These are phyloP conservation scores for Catharus bicknelli DNA, from an alignment of 2,113 vertebrate species.

Conservation along the genomic window DNA sequence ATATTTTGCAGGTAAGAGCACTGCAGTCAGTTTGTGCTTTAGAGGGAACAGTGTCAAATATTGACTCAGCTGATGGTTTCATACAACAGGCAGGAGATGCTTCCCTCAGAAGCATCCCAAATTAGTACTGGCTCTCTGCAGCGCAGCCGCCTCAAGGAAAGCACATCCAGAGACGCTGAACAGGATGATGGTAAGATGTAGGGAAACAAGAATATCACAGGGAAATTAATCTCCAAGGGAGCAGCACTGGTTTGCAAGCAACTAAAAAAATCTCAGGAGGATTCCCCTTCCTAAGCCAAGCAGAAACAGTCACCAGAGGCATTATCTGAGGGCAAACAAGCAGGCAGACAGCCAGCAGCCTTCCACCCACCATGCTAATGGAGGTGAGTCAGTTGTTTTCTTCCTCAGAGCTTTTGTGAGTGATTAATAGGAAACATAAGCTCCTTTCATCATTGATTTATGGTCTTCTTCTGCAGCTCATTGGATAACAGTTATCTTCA, in stretches of 20 bases:
- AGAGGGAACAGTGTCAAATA: not conserved
- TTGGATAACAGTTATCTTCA: not conserved
- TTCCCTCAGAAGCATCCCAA: not conserved
- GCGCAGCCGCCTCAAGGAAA: accelerated
- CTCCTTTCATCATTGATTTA: not conserved
- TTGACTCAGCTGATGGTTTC: not conserved
- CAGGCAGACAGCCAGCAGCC: not conserved
- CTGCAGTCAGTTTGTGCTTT: not conserved
- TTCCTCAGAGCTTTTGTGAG: not conserved
- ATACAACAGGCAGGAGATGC: not conserved
- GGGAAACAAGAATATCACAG: not conserved
- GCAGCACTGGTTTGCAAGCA: not conserved
- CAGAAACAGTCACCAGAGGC: not conserved
- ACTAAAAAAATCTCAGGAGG: not conserved
- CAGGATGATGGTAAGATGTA: not conserved
- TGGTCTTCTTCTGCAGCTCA: not conserved
- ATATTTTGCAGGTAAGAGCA: not conserved
- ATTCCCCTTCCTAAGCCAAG: not conserved
- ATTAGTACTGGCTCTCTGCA: not conserved
- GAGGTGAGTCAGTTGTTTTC: conserved; percentile 18
- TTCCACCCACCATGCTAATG: not conserved
- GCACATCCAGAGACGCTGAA: not conserved
- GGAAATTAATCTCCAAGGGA: not conserved
- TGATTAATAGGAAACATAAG: not conserved
- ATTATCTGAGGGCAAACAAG: not conserved